Percentiles rank a stretch among this genome's conserved stretches.
phyloP scores from a whole-genome alignment of 2,888 invertebrate genomes.

The Chymomyza procnemis region DNA sequence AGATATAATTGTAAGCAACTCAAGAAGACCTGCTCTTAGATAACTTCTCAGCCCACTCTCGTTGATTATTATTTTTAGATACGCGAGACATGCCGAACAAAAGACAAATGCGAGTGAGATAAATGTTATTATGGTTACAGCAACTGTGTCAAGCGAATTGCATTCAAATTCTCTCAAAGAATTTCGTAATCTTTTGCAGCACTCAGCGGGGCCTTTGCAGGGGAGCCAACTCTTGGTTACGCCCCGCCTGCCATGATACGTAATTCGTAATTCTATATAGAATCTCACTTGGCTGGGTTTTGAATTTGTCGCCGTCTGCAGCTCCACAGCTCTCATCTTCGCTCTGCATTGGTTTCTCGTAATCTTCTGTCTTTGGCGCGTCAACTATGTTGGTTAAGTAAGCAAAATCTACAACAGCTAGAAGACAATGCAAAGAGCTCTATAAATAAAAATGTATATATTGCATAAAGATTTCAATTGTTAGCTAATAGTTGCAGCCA shows the following conservation, averaged over 20 bases:
- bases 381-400: slow-evolving; percentile 21
- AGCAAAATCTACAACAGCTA: slow-evolving; percentile 35
- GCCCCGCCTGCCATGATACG: slow-evolving; percentile 36
- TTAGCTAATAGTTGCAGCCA: slow-evolving; percentile 57
- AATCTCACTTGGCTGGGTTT: slow-evolving; percentile 27
- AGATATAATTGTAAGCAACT: no score
- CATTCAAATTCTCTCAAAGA: background rate
- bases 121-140: slow-evolving; percentile 14
- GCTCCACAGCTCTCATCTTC: no score
- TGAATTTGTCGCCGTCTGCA: background rate
- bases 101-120: slow-evolving; percentile 35
- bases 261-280: slow-evolving; percentile 55
- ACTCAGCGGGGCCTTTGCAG: background rate
- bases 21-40: no score
- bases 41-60: no score
- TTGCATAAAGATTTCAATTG: slow-evolving; percentile 26
- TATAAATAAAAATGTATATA: slow-evolving; percentile 12
- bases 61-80: slow-evolving; percentile 54
- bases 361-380: background rate
- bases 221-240: background rate
- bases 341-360: no score
- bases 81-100: slow-evolving; percentile 60
- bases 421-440: slow-evolving; percentile 13
- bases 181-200: background rate
- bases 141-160: background rate